Conservation (phyloP, 2,113 vertebrate species). For the Protobothrops flavoviridis region DNA sequence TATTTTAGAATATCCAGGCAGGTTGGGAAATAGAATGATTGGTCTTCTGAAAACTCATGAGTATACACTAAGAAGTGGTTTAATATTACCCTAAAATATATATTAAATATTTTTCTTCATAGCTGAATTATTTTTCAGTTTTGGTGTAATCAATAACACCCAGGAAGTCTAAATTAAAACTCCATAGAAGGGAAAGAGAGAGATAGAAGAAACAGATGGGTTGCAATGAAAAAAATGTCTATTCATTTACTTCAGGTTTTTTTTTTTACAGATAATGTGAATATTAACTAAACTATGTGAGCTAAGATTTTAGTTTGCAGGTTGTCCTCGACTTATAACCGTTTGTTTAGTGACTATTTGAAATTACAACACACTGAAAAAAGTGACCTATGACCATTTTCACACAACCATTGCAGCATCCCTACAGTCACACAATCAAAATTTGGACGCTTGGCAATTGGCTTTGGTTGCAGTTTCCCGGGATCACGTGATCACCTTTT, state of each 20-base stretch:
- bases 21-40: background rate
- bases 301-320: background rate
- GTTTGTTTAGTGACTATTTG: background rate
- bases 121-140: background rate
- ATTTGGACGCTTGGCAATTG: background rate
- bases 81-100: background rate
- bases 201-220: background rate
- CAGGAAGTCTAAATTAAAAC: background rate
- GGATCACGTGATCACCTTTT: background rate
- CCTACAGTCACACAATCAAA: background rate
- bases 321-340: background rate
- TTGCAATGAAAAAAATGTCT: too few relatives aligned
- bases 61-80: background rate
- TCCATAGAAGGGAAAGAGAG: background rate
- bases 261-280: background rate
- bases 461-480: background rate
- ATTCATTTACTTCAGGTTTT: background rate
- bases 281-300: background rate
- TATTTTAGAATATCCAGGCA: background rate
- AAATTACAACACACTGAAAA: background rate
- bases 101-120: background rate
- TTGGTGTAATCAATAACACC: background rate
- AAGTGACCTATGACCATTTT: background rate
- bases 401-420: background rate
- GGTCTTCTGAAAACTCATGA: background rate